These are phyloP conservation scores for Pegoplata infirma DNA, from an alignment of 2,888 invertebrate genomes.

Conservation along the genomic window DNA sequence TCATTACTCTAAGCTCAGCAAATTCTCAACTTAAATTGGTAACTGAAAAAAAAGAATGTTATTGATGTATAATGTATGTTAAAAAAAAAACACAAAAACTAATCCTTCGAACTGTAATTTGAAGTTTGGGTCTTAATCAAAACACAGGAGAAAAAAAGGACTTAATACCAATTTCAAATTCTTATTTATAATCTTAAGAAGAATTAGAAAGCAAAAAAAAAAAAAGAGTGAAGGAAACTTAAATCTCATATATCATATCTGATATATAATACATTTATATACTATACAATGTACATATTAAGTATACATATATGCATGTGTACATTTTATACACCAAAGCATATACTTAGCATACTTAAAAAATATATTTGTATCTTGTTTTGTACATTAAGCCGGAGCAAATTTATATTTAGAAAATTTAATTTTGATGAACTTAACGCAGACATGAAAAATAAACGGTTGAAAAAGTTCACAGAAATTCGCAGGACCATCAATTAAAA, in stretches of 20 bases:
- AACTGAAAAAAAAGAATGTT: constrained; percentile 6
- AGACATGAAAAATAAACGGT: too few relatives aligned
- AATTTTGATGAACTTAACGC: too few relatives aligned
- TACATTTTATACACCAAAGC: too few relatives aligned
- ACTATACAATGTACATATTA: constrained; percentile 1
- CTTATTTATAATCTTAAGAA: constrained; percentile 33
- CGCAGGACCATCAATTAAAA: too few relatives aligned
- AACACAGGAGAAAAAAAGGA: constrained; percentile 7
- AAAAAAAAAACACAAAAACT: constrained; percentile 13
- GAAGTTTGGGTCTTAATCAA: constrained; percentile 38
- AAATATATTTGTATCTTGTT: too few relatives aligned
- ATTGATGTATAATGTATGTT: constrained; percentile 2
- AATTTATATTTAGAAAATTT: too few relatives aligned
- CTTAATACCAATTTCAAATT: constrained; percentile 43
- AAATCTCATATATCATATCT: constrained; percentile 42
- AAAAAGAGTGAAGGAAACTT: constrained; percentile 31
- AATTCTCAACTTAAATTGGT: not conserved
- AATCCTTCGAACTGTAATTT: constrained; percentile 40
- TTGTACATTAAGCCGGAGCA: too few relatives aligned
- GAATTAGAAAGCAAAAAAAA: constrained; percentile 33
- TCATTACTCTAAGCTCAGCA: too few relatives aligned
- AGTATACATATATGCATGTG: not conserved
- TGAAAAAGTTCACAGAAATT: too few relatives aligned
- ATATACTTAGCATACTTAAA: too few relatives aligned
- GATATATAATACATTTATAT: not conserved